These are phyloP conservation scores for Gorsachius goisagi DNA, from an alignment of 2,113 vertebrate genomes.

Conservation along the genomic window DNA sequence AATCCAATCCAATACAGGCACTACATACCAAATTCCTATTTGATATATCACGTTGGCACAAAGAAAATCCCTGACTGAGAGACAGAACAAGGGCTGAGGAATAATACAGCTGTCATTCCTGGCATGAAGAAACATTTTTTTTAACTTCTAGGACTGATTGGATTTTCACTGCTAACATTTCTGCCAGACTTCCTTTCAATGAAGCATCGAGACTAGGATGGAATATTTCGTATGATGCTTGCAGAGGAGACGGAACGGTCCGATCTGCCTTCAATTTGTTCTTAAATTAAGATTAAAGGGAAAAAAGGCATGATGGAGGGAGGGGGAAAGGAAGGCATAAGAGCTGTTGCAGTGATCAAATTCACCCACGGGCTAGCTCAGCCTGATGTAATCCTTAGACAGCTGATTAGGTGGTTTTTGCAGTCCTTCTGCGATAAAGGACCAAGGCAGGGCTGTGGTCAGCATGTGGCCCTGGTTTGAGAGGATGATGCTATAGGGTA, in stretches of 20 bases:
- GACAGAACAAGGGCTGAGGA: constrained; percentile 6
- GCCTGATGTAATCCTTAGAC: background rate
- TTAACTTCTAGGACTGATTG: constrained; percentile 11
- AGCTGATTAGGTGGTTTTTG: background rate
- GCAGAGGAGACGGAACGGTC: background rate
- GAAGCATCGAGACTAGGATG: background rate
- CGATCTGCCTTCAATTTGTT: background rate
- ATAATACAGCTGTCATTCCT: constrained; percentile 37
- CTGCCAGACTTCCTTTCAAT: constrained; percentile 30
- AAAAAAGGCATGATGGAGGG: background rate
- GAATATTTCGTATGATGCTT: background rate
- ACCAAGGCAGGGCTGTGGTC: background rate
- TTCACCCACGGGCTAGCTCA: background rate
- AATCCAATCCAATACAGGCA: background rate
- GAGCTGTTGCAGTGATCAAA: background rate
- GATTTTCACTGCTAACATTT: constrained; percentile 35
- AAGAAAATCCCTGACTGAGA: background rate
- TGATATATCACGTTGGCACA: background rate
- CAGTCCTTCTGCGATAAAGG: background rate
- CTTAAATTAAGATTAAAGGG: background rate
- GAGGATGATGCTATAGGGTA: background rate
- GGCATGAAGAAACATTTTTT: constrained; percentile 9
- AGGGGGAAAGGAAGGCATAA: background rate
- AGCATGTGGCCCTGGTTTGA: background rate
- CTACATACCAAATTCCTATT: background rate